A percentile compares a stretch with the other conserved stretches of the same genome.
phyloP scores from a whole-genome alignment of 1,140 invertebrate genomes.

The Drosophila pseudoobscura region DNA sequence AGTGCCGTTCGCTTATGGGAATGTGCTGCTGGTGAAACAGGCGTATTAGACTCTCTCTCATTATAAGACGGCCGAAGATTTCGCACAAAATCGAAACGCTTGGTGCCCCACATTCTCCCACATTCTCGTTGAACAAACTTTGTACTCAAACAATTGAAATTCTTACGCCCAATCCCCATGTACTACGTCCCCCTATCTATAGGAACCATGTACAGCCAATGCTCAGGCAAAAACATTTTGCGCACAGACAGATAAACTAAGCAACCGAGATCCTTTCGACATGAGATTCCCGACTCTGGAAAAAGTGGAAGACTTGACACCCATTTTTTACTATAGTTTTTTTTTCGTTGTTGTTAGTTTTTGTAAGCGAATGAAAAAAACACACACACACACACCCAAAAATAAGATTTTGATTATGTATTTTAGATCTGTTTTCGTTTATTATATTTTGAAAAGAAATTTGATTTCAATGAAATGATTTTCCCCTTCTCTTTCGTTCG shows the following conservation, averaged over 20 bases:
- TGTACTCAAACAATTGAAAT: constrained; percentile 19
- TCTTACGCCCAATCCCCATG: neutral
- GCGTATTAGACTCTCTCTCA: no score
- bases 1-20: no score
- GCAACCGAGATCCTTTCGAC: neutral
- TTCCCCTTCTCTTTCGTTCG: constrained; percentile 1
- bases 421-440: constrained; percentile 17
- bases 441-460: constrained; percentile 21
- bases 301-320: constrained; percentile 51
- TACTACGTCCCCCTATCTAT: neutral
- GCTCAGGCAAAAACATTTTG: constrained; percentile 56
- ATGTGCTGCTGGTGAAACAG: no score
- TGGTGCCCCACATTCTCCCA: no score
- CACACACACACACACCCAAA: neutral
- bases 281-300: constrained; percentile 33
- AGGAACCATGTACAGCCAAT: constrained; percentile 20
- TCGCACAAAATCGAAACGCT: neutral
- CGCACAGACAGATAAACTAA: constrained; percentile 47
- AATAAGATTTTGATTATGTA: constrained; percentile 6
- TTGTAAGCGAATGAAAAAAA: constrained; percentile 58
- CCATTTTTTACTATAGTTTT: constrained; percentile 33
- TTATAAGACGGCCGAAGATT: neutral
- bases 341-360: constrained; percentile 74
- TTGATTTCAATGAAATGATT: constrained; percentile 23
- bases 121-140: no score